phyloP scores from a whole-genome alignment of 2,113 vertebrate species.

The Onychostruthus taczanowskii region DNA sequence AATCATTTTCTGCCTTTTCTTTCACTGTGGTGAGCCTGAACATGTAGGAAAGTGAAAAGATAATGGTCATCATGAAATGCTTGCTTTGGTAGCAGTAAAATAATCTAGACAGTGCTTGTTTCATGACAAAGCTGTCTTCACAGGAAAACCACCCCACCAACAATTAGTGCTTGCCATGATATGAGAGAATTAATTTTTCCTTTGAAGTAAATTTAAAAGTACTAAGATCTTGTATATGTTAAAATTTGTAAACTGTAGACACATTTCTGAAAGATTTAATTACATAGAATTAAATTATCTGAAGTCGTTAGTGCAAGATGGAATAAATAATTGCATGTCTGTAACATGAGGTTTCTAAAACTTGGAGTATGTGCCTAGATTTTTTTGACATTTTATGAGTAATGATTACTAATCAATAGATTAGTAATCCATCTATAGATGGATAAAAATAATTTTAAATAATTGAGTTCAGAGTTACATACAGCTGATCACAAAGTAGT shows the following conservation, averaged over 20 bases:
- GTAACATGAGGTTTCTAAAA: not conserved
- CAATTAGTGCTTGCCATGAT: not conserved
- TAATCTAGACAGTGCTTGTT: not conserved
- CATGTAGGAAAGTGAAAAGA: slow-evolving; percentile 20
- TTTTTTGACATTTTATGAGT: not conserved
- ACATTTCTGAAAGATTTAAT: not conserved
- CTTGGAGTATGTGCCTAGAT: not conserved
- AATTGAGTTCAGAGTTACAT: not conserved
- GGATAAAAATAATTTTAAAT: not conserved
- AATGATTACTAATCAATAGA: not conserved
- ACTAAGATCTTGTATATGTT: not conserved
- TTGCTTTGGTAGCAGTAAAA: not conserved
- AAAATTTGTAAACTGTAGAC: not conserved
- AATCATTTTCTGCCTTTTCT: slow-evolving; percentile 45
- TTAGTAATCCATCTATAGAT: not conserved
- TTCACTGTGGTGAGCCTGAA: slow-evolving; percentile 26
- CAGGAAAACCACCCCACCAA: not conserved
- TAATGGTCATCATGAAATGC: slow-evolving; percentile 16
- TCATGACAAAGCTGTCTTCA: not conserved
- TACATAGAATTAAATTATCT: not conserved
- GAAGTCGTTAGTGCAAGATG: not conserved
- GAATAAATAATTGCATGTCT: not conserved
- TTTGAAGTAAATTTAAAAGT: not conserved
- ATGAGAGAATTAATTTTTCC: not conserved
- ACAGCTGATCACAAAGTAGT: not conserved